Evolutionary conservation across 2,797 vertebrate genomes (phyloP), one percentile per base, ranked within the genome.

Genomic region (Darevskia mixta): DNA sequence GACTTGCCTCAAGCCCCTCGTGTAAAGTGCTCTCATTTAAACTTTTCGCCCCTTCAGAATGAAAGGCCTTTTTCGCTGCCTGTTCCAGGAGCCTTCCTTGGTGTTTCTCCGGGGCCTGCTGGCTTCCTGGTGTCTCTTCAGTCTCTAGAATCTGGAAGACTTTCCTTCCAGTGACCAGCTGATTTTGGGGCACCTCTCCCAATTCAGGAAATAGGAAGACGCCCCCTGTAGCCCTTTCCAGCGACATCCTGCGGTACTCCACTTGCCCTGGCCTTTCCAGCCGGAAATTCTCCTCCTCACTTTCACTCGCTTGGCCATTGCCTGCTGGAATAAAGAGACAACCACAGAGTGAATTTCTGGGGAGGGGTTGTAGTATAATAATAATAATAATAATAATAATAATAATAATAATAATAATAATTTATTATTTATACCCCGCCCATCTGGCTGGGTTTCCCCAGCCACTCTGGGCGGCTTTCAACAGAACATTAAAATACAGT

Each of bases 271-370:
- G 35, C 0, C 27, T 64, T 66, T 66, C 72, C 25, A 76, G 29
- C 2, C 3, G 72, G 64, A 77, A 17, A 43, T 25, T 73, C 8
- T 49, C 66, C 23, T 75, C 45, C 10, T 81, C 17, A 4, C n/a
- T 82, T 45, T 32, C 67, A 17, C 55, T 87, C 49, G 4, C 20
- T 45, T 77, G 35, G 38, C 29, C 58, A 67, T 45, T 66, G 20
- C 84, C 73, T 75, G 55, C 38, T 78, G 55, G 58, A 85, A 78
- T 77, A 25, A 78, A 66, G 10, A 64, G n/a, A 80, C 32, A 61
- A 49, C 25, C 9, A 18, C 20, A n/a, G 32, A 49, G 67, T 72
- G 67, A 71, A 49, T 55, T 35, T 72, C 32, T 32, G 2, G 3
- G 27, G 64, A 67, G 66, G 25, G 25, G 10, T 23, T 1, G 2